Evolutionary conservation across 1,140 invertebrate genomes (phyloP), one percentile per base, ranked within the genome.

Genomic region (Hypothenemus hampei): DNA sequence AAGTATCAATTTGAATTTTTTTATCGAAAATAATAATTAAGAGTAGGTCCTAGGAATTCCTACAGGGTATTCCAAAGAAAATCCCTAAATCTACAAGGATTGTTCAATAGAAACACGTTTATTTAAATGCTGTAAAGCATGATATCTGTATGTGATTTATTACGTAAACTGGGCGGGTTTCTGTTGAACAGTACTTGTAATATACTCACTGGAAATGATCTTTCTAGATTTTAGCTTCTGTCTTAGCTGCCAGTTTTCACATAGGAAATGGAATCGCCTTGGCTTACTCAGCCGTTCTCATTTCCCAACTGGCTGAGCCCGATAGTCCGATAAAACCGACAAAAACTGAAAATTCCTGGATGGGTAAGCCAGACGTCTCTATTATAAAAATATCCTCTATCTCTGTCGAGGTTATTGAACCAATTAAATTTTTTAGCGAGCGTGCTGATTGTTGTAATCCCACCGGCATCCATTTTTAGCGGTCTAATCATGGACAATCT

Each of bases 401-500:
- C n/a, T n/a, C n/a, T n/a, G n/a, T n/a, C n/a, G n/a, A n/a, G n/a
- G n/a, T n/a, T n/a, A n/a, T n/a, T n/a, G n/a, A n/a, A n/a, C n/a
- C n/a, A n/a, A 31, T 31, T 31, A 1, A 31, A n/a, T n/a, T n/a
- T 66, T 61, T 69, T 74, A 80, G 78, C 78, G 0, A 80, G 77
- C 64, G 66, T 79, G 46, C 70, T 78, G 13, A 76, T 80, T 10
- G 60, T 82, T 2, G 69, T 73, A 13, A 74, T 77, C 3, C 77
- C 79, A 3, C 19, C 79, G 7, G 79, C 78, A 4, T 75, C 78
- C 1, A 33, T 80, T 0, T 36, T 78, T 10, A 74, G 75, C 29
- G 75, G 80, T n/a, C 76, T 77, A 52, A 56, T 79, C 3, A 81
- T 86, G 68, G 84, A 86, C 58, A 71, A 67, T 15, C 63, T 83